Evolutionary conservation across 2,888 invertebrate species (phyloP), one percentile per base, ranked within the genome.

Genomic region (Ophion slaviceki): DNA sequence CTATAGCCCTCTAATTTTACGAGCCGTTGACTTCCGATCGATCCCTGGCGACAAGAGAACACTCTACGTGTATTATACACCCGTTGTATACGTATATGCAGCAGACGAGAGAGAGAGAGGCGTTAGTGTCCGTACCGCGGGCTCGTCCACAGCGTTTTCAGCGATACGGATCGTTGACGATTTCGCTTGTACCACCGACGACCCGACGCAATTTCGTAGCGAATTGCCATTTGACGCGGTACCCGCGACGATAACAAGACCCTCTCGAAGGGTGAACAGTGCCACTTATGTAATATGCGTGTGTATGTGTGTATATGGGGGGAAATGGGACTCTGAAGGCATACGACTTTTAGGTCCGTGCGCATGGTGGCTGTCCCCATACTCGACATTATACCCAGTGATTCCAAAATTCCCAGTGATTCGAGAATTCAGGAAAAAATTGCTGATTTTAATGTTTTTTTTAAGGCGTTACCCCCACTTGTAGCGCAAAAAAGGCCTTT

Each of bases 11-110:
- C 91, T 92, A 93, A 93, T 93, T 93, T 93, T 93, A 93, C 93
- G 93, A 93, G 92, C 92, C 93, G 93, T 93, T 93, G 93, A 93
- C 93, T 93, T 90, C 80, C 91, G 92, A 93, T 93, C 93, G 93
- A 92, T 92, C 90, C 84, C 68, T 68, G 72, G 66, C 77, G 81
- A 72, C 68, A 74, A 66, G 84, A 86, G 80, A 80, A 74, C 72
- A 14, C 72, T 77, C 64, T 36, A 64, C 64, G 61, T 78, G 66
- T 62, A 83, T 79, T 79, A 74, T 75, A 64, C 66, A 59, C 32
- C 64, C 47, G 20, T 28, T 64, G 17, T 24, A 11, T 77, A 70
- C 67, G 24, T 66, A 24, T 53, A 57, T 45, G 17, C 77, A 17
- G 24, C 66, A 14, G 28, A 28, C 40, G 28, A 28, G 67, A 81